phyloP scores from a whole-genome alignment of 2,113 vertebrate species.

The Mastomys coucha region DNA sequence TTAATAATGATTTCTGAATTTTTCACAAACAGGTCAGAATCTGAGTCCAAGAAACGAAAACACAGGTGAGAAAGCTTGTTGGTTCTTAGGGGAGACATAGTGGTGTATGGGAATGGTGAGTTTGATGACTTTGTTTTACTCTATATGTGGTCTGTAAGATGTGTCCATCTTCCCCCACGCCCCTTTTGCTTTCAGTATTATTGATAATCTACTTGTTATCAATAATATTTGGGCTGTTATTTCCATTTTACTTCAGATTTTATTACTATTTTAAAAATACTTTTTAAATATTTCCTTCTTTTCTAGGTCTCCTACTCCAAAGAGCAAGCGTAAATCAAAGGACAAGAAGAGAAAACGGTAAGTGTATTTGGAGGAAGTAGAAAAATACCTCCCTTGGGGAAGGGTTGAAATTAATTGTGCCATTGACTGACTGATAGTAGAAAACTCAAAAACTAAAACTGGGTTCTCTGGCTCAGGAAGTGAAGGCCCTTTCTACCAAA shows the following conservation, averaged over 20 bases:
- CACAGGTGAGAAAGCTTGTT: slow-evolving; percentile 81
- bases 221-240: background rate
- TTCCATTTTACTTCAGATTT: background rate
- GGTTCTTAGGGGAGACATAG: background rate
- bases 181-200: background rate
- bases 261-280: background rate
- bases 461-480: background rate
- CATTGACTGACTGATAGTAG: background rate
- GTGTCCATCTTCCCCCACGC: background rate
- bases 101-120: background rate
- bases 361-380: slow-evolving; percentile 48
- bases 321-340: slow-evolving; percentile 86
- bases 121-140: background rate
- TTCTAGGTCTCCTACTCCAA: slow-evolving; percentile 84
- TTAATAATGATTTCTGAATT: background rate
- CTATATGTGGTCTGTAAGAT: background rate
- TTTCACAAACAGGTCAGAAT: slow-evolving; percentile 80
- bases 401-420: background rate
- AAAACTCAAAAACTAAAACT: background rate
- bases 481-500: background rate
- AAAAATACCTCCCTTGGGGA: background rate
- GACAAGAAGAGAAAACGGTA: slow-evolving; percentile 86
- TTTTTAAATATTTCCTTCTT: background rate
- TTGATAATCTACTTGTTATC: background rate
- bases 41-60: slow-evolving; percentile 86